Evolutionary conservation across 92 coral and sea anemone species (phyloP).

Genomic region (Scolanthus callimorphus): DNA sequence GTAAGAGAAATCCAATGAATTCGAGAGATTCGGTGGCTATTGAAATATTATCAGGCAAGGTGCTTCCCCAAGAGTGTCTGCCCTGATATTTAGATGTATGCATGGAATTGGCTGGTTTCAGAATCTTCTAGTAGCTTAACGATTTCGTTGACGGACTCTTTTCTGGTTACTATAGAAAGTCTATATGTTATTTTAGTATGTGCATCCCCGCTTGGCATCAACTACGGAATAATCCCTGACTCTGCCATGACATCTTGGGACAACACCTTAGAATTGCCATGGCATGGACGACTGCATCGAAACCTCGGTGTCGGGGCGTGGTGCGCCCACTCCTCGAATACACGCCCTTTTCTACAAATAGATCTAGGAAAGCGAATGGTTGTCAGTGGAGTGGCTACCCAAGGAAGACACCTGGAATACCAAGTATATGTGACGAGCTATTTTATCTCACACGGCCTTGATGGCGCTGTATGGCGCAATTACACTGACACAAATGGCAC

Average conservation of each 20-base stretch:
- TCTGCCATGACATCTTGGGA: constrained; percentile 19
- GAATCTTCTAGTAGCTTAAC: too few relatives aligned
- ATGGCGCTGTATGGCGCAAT: constrained; percentile 5
- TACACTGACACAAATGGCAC: constrained; percentile 23
- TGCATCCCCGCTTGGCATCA: constrained; percentile 41
- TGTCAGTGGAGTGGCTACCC: constrained; percentile 53
- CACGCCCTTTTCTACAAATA: constrained; percentile 44
- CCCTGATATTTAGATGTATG: too few relatives aligned
- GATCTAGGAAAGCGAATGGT: constrained; percentile 21
- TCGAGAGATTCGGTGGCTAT: too few relatives aligned
- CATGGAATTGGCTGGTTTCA: too few relatives aligned
- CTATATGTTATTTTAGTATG: too few relatives aligned
- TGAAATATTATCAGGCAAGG: too few relatives aligned
- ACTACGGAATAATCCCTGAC: constrained; percentile 12
- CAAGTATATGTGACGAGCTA: constrained; percentile 33
- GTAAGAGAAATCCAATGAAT: too few relatives aligned
- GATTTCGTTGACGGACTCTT: too few relatives aligned
- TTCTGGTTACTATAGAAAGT: too few relatives aligned
- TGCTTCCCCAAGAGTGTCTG: too few relatives aligned
- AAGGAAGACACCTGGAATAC: constrained; percentile 17
- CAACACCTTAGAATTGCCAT: constrained; percentile 4
- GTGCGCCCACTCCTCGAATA: constrained; percentile 29
- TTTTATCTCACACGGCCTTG: constrained; percentile 6
- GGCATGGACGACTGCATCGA: constrained; percentile 28
- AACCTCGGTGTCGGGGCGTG: constrained; percentile 38